Evolutionary conservation across 2,888 invertebrate genomes (phyloP).

Genomic region (Drosophila neonasuta): DNA sequence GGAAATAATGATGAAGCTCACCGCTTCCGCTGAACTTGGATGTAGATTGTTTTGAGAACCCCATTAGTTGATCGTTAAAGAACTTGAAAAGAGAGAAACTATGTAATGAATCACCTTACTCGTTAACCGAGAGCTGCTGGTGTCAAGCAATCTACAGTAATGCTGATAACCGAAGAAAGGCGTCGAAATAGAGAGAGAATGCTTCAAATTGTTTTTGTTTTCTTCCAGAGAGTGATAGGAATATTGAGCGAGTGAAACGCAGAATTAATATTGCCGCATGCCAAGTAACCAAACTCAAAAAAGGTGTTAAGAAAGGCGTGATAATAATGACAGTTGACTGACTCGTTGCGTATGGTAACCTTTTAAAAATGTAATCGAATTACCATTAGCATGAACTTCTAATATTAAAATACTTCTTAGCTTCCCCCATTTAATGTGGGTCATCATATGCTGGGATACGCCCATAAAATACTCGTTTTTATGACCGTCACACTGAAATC

Average conservation of each 20-base stretch:
- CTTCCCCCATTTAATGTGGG: conserved; percentile 15
- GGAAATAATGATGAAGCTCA: neutral
- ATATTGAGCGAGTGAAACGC: conserved; percentile 1
- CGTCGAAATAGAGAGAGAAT: neutral
- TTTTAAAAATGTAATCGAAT: conserved; percentile 3
- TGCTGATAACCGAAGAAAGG: conserved; percentile 40
- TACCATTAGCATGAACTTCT: neutral
- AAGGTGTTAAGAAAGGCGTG: conserved; percentile 31
- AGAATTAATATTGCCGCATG: conserved; percentile 38
- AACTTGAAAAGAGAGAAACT: conserved; percentile 11
- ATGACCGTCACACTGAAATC: conserved; percentile 35
- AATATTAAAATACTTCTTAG: conserved; percentile 1
- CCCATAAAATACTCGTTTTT: conserved; percentile 42
- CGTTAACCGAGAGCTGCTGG: conserved; percentile 37
- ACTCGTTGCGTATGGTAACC: conserved; percentile 12
- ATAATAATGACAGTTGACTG: conserved; percentile 21
- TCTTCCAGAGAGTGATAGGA: neutral
- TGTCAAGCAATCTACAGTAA: conserved; percentile 38
- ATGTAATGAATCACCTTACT: conserved; percentile 45
- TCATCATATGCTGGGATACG: conserved; percentile 1
- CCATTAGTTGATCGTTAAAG: conserved; percentile 30
- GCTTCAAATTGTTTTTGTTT: neutral
- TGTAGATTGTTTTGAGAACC: conserved; percentile 7
- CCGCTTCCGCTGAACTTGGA: conserved; percentile 9
- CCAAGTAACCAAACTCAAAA: conserved; percentile 43